Conservation (phyloP, 2,888 invertebrate genomes). For the Zaprionus obscuricornis region DNA sequence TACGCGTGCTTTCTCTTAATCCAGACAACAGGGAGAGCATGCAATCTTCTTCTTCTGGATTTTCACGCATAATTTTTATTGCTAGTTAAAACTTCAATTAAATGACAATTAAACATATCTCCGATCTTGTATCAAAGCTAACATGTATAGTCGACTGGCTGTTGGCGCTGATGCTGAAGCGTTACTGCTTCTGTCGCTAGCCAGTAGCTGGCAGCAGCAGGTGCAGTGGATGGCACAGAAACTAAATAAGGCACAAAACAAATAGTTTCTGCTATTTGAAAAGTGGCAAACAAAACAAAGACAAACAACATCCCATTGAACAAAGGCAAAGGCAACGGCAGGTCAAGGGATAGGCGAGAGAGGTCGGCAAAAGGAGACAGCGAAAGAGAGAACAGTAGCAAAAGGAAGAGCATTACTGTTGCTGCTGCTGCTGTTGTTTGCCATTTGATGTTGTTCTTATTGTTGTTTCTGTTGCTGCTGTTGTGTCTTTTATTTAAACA, state of each 20-base stretch:
- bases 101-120: constrained; percentile 51
- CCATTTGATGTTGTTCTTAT: constrained; percentile 39
- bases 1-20: no score
- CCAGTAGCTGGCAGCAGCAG: constrained; percentile 45
- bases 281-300: constrained; percentile 62
- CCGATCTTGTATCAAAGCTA: constrained; percentile 20
- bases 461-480: constrained; percentile 39
- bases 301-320: constrained; percentile 69
- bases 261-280: constrained; percentile 71
- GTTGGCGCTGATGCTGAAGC: constrained; percentile 5
- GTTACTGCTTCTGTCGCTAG: constrained; percentile 16
- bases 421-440: constrained; percentile 34
- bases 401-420: constrained; percentile 16
- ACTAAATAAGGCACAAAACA: constrained; percentile 73
- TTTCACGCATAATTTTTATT: not conserved
- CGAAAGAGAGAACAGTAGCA: constrained; percentile 39
- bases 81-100: constrained; percentile 39
- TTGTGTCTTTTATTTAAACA: constrained; percentile 75
- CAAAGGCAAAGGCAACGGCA: constrained; percentile 26
- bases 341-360: not conserved
- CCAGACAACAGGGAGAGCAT: no score
- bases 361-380: not conserved
- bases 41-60: no score
- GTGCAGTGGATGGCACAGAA: constrained; percentile 59
- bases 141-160: constrained; percentile 11